A percentile compares a stretch with the other conserved stretches of the same genome.
Conservation (phyloP, 1,140 invertebrate species). For the Dreissena rostriformis region DNA sequence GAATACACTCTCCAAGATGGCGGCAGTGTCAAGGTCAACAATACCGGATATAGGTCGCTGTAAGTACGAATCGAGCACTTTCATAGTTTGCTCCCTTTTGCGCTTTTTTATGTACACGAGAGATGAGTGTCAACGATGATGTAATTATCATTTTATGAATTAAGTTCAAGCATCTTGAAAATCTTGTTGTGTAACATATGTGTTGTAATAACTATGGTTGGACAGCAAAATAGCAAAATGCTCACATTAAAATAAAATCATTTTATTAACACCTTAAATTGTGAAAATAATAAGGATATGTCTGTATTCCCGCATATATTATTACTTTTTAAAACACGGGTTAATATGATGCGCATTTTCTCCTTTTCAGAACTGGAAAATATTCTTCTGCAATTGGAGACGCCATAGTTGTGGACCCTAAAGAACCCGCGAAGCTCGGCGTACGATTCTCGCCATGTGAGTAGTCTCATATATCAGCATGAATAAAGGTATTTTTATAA, state of each 20-base stretch:
- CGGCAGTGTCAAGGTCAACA: constrained; percentile 85
- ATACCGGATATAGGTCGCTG: constrained; percentile 74
- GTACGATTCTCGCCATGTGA: constrained; percentile 32
- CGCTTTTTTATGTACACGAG: too few relatives aligned
- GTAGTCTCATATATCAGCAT: not conserved
- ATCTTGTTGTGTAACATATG: too few relatives aligned
- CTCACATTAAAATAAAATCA: too few relatives aligned
- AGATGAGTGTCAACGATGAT: not conserved
- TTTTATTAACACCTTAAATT: too few relatives aligned
- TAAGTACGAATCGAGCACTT: not conserved
- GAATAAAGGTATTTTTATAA: too few relatives aligned
- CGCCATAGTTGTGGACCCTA: constrained; percentile 23
- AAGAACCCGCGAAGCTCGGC: constrained; percentile 20
- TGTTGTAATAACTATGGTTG: too few relatives aligned
- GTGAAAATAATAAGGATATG: too few relatives aligned
- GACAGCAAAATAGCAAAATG: too few relatives aligned
- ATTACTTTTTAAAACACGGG: too few relatives aligned
- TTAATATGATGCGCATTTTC: too few relatives aligned
- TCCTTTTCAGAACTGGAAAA: not conserved
- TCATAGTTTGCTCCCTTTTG: not conserved
- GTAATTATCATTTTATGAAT: not conserved
- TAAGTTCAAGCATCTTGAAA: too few relatives aligned
- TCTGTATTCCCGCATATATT: too few relatives aligned
- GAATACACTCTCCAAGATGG: constrained; percentile 84
- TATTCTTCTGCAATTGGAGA: constrained; percentile 8